Base-by-base conservation (phyloP, 2,888 invertebrate genomes). In the Drosophila prostipennis region DNA sequence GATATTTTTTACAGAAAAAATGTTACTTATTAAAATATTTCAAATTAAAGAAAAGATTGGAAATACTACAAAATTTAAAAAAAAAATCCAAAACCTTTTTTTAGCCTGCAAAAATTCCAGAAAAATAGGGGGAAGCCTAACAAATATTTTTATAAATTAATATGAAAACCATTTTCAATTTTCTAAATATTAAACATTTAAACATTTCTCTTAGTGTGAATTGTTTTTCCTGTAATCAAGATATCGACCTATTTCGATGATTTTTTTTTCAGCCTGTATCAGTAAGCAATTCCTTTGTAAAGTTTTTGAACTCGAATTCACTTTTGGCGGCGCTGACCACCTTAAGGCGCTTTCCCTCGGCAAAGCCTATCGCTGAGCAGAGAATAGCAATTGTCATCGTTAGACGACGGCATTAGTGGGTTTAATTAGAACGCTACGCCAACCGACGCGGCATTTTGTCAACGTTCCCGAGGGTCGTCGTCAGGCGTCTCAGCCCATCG, bases 321-420 rank as follows among this genome's bases (percentile, higher is more conserved):
- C 78, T 78, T 63, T 77, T 46, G 72, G 52, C 29, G 59, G 76
- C 54, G 36, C 36, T 46, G 49, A 40, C 19, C 54, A 45, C 16
- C 49, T 45, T 46, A 53, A 55, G 52, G n/a, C 40, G 61, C 74
- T 69, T 77, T 60, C 77, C 40, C 56, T 19, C 32, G 10, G 8
- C 52, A n/a, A 52, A 67, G 64, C 36, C 23, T 26, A 54, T 23
- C 23, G 16, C 37, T 36, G 40, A 19, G 29, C 13, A 43, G 68
- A 54, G 36, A 48, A 26, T 55, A 16, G 67, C 76, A 86, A 83
- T 82, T 86, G 80, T 71, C 75, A 68, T 82, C 82, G 78, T 88
- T 88, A 88, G 87, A 54, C 61, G 65, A 80, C 67, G 65, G 86
- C 64, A 83, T 82, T 81, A 74, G 74, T 36, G 40, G 60, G 74